A percentile compares a stretch with the other conserved stretches of the same genome.
These are phyloP conservation scores for Ctena decussata DNA, from an alignment of 2,888 invertebrate genomes.

Conservation along the genomic window DNA sequence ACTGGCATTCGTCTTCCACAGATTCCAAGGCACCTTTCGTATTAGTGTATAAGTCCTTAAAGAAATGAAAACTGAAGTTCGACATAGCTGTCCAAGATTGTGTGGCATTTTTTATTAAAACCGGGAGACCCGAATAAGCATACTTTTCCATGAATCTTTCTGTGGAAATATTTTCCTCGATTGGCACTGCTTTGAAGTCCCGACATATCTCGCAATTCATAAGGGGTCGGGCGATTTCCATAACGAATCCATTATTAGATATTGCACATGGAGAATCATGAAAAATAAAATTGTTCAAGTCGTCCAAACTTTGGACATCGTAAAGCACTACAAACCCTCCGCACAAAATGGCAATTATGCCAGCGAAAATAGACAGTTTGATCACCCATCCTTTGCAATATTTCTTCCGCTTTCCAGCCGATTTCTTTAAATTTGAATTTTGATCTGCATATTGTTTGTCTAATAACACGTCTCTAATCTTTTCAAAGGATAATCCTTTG, in stretches of 20 bases:
- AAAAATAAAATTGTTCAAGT: constrained; percentile 7
- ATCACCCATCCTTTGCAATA: neutral
- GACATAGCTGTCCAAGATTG: constrained; percentile 93
- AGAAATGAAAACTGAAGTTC: constrained; percentile 93
- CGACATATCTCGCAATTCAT: constrained; percentile 93
- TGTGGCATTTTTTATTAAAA: constrained; percentile 95
- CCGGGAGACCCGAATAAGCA: constrained; percentile 93
- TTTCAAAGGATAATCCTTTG: constrained; percentile 13
- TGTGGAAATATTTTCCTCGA: constrained; percentile 90
- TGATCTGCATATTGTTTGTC: neutral
- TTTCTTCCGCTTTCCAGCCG: neutral
- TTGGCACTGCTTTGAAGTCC: constrained; percentile 90
- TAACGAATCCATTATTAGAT: constrained; percentile 65
- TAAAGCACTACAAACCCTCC: neutral
- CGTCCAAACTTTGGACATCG: neutral
- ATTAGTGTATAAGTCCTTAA: constrained; percentile 90
- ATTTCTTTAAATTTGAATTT: neutral
- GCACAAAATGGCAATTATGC: neutral
- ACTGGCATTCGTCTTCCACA: constrained; percentile 92
- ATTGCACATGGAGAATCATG: constrained; percentile 65
- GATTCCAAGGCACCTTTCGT: constrained; percentile 85
- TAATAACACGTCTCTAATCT: constrained; percentile 5
- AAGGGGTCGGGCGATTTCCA: constrained; percentile 91
- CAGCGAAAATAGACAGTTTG: neutral
- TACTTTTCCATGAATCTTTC: constrained; percentile 91